Evolutionary conservation across 2,113 vertebrate genomes (phyloP).

Genomic region (Vidua chalybeata): DNA sequence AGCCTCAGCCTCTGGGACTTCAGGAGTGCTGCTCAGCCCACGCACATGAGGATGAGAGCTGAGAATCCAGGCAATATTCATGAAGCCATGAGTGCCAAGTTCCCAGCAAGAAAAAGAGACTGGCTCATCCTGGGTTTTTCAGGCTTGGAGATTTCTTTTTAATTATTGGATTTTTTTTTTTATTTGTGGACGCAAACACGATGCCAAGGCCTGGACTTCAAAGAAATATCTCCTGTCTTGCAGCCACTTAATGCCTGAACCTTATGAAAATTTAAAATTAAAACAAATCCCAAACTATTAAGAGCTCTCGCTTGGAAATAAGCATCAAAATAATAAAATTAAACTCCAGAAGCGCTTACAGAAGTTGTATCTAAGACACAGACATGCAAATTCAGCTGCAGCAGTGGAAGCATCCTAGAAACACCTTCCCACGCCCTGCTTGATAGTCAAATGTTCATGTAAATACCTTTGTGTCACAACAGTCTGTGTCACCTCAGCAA

Average conservation of each 20-base stretch:
- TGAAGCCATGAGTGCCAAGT: neutral
- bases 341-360: neutral
- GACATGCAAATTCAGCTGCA: conserved; percentile 10
- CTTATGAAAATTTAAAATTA: neutral
- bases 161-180: neutral
- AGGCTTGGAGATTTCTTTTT: neutral
- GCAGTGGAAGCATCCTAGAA: conserved; percentile 24
- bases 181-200: neutral
- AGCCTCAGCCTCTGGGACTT: conserved; percentile 30
- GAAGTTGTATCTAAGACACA: neutral
- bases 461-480: neutral
- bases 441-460: neutral
- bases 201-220: neutral
- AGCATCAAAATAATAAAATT: neutral
- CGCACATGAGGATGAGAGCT: neutral
- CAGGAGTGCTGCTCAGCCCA: conserved; percentile 21
- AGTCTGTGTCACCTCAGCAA: neutral
- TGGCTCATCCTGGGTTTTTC: neutral
- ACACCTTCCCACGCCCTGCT: neutral
- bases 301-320: neutral
- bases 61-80: neutral
- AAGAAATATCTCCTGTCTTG: neutral
- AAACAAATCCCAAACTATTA: neutral
- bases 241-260: neutral
- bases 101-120: neutral